Conservation (phyloP, 2,113 vertebrate species). For the Gobiocypris rarus region DNA sequence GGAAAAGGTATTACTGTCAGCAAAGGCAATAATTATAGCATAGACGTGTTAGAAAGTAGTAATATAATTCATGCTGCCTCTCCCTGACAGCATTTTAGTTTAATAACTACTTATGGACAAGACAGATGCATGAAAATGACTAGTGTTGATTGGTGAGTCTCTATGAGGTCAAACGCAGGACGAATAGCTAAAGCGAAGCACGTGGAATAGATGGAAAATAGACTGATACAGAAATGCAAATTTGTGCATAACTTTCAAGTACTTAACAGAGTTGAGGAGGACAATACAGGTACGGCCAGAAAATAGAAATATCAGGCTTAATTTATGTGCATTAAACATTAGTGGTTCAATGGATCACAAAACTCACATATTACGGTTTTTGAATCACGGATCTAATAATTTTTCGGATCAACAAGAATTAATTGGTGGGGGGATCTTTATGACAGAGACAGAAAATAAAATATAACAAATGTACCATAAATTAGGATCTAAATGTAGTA, state of each 20-base stretch:
- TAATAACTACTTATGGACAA: constrained; percentile 31
- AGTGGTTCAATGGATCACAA: no score
- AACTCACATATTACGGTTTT: no score
- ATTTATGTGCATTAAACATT: constrained; percentile 15
- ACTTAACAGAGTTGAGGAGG: background rate
- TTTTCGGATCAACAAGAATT: no score
- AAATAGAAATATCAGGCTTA: background rate
- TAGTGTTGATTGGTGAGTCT: constrained; percentile 13
- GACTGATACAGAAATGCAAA: background rate
- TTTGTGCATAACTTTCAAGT: background rate
- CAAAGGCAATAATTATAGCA: constrained; percentile 42
- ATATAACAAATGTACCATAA: no score
- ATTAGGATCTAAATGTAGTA: no score
- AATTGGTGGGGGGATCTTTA: no score
- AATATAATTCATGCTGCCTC: background rate
- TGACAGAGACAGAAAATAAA: no score
- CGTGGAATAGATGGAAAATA: background rate
- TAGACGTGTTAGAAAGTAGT: constrained; percentile 32
- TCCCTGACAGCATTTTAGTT: constrained; percentile 25
- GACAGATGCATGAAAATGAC: constrained; percentile 35
- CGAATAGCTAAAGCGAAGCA: background rate
- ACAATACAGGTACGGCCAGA: background rate
- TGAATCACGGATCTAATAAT: no score
- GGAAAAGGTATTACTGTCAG: constrained; percentile 30
- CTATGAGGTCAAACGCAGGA: constrained; percentile 24